These are phyloP conservation scores for Zapornia atra DNA, from an alignment of 2,113 vertebrate species.

Conservation along the genomic window DNA sequence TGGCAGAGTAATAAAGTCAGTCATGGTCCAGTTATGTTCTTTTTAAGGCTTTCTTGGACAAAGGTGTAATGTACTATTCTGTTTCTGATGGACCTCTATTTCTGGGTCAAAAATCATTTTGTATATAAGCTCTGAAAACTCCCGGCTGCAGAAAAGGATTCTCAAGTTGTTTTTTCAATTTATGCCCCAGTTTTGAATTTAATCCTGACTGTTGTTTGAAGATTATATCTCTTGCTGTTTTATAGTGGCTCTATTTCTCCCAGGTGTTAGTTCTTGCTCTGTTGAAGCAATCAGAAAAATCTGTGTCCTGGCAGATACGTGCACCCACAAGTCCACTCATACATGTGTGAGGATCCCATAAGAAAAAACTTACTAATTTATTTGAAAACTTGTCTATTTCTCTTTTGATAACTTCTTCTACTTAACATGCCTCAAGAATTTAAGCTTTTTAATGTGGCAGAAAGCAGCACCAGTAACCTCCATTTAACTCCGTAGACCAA, in stretches of 20 bases:
- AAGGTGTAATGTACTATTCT: not conserved
- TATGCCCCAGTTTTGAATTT: not conserved
- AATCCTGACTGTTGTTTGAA: not conserved
- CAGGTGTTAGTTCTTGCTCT: not conserved
- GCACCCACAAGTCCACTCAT: too few relatives aligned
- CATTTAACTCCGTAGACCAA: not conserved
- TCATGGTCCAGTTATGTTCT: not conserved
- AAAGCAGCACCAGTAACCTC: not conserved
- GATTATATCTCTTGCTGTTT: not conserved
- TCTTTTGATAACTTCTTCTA: not conserved
- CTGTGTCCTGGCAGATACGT: not conserved
- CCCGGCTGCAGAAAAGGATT: not conserved
- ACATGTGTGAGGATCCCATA: too few relatives aligned
- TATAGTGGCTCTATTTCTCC: not conserved
- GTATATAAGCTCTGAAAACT: not conserved
- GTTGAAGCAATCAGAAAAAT: not conserved
- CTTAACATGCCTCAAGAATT: not conserved
- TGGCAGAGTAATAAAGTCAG: not conserved
- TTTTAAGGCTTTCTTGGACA: not conserved
- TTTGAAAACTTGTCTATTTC: not conserved
- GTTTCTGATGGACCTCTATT: not conserved
- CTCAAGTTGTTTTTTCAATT: not conserved
- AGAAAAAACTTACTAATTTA: not conserved
- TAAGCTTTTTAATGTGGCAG: not conserved
- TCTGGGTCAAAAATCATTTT: not conserved